Percentiles rank a stretch among this genome's conserved stretches.
phyloP scores from a whole-genome alignment of 2,797 vertebrate species.

The Pseudocheirus occidentalis region DNA sequence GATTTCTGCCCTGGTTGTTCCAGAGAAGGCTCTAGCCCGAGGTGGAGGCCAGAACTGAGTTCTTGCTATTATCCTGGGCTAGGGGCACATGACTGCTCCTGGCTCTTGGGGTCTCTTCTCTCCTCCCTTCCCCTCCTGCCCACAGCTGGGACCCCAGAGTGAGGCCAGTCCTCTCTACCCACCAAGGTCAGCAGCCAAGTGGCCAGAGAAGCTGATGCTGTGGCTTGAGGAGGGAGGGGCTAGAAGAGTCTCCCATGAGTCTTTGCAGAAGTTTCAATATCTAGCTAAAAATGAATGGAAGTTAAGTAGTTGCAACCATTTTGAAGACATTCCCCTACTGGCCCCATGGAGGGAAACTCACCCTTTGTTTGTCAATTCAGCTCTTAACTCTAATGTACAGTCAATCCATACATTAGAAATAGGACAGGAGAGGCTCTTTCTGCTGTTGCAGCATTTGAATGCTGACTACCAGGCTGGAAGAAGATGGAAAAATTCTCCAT shows the following conservation, averaged over 20 bases:
- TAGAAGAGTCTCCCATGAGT: no score
- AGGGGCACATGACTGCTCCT: no score
- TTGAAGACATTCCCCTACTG: background rate
- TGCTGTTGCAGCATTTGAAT: background rate
- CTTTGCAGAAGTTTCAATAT: background rate
- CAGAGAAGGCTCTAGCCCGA: no score
- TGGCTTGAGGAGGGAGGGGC: background rate
- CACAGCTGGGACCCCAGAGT: no score
- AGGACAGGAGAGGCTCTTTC: background rate
- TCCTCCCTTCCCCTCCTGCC: no score
- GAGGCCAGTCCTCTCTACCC: no score
- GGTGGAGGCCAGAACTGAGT: no score
- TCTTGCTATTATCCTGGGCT: no score
- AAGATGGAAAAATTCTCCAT: background rate
- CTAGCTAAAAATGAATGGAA: background rate
- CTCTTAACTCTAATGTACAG: background rate
- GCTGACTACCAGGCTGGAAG: background rate
- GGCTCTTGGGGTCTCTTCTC: no score
- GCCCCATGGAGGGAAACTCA: background rate
- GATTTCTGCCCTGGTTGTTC: no score
- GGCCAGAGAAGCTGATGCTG: background rate
- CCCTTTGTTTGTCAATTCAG: background rate
- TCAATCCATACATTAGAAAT: background rate
- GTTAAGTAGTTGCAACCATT: constrained; percentile 3
- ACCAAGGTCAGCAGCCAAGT: background rate